phyloP scores from a whole-genome alignment of 2,888 invertebrate genomes.

The Lochmaea crataegi region DNA sequence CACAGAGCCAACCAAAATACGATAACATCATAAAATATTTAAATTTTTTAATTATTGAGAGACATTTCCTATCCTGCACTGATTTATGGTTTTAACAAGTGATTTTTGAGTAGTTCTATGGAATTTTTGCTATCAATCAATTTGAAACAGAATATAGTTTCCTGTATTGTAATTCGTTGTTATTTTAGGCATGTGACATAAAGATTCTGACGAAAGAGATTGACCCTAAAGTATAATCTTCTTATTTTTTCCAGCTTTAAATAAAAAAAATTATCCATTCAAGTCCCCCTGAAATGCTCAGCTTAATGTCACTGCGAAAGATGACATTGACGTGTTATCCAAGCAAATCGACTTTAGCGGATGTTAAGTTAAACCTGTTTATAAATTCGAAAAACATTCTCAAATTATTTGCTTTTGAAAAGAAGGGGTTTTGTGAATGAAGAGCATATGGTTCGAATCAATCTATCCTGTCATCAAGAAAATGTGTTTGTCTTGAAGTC shows the following conservation, averaged over 20 bases:
- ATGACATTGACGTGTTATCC: slow-evolving; percentile 2
- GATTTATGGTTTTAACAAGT: no score
- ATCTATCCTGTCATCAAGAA: slow-evolving; percentile 19
- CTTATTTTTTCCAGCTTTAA: background rate
- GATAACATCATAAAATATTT: no score
- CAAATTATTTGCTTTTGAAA: slow-evolving; percentile 2
- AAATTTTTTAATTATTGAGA: no score
- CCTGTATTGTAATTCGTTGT: no score
- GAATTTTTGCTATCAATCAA: no score
- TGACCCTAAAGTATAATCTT: background rate
- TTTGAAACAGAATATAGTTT: no score
- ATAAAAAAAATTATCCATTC: background rate
- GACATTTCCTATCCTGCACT: no score
- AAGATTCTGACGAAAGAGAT: no score
- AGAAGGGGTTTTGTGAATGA: slow-evolving; percentile 16
- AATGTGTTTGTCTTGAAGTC: slow-evolving; percentile 9
- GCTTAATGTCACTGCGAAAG: slow-evolving; percentile 12
- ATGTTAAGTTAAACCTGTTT: slow-evolving; percentile 18
- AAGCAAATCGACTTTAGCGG: slow-evolving; percentile 5
- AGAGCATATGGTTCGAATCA: slow-evolving; percentile 16
- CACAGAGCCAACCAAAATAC: no score
- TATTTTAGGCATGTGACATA: no score
- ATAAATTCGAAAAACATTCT: slow-evolving; percentile 20
- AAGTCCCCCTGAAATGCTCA: background rate
- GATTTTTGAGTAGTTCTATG: no score